phyloP scores from a whole-genome alignment of 2,888 invertebrate species.

The Trissonchulus sp. region DNA sequence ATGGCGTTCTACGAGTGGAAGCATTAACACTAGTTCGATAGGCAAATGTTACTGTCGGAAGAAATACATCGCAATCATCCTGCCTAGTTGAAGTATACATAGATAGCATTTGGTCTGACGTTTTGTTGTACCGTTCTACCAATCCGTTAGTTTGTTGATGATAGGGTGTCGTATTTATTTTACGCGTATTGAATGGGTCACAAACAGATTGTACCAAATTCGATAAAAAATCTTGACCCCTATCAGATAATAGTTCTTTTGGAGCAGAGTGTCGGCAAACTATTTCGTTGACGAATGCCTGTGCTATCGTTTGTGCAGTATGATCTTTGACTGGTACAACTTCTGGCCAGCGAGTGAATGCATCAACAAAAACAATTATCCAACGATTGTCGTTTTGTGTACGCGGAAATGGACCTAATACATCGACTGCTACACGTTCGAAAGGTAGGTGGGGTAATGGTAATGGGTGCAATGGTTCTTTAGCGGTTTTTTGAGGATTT shows the following conservation, averaged over 20 bases:
- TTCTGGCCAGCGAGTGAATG: constrained; percentile 36
- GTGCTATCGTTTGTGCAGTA: no score
- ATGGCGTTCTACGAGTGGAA: neutral
- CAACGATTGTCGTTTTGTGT: constrained; percentile 32
- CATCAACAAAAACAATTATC: no score
- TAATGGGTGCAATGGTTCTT: constrained; percentile 28
- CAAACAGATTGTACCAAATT: neutral
- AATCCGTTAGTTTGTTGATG: neutral
- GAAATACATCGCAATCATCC: neutral
- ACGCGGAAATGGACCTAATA: constrained; percentile 38
- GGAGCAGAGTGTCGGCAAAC: constrained; percentile 40
- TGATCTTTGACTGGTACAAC: constrained; percentile 43
- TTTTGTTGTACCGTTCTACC: constrained; percentile 3
- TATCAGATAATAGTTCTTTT: constrained; percentile 37
- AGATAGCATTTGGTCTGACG: neutral
- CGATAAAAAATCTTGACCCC: no score
- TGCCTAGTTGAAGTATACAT: constrained; percentile 4
- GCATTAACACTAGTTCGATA: constrained; percentile 9
- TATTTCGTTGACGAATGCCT: no score
- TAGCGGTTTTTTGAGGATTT: neutral
- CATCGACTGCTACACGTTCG: constrained; percentile 38
- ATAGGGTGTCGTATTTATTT: neutral
- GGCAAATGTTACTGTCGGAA: neutral
- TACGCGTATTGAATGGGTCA: neutral
- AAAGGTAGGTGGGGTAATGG: constrained; percentile 35